Evolutionary conservation across 2,113 vertebrate species (phyloP).

Genomic region (Caloenas nicobarica): DNA sequence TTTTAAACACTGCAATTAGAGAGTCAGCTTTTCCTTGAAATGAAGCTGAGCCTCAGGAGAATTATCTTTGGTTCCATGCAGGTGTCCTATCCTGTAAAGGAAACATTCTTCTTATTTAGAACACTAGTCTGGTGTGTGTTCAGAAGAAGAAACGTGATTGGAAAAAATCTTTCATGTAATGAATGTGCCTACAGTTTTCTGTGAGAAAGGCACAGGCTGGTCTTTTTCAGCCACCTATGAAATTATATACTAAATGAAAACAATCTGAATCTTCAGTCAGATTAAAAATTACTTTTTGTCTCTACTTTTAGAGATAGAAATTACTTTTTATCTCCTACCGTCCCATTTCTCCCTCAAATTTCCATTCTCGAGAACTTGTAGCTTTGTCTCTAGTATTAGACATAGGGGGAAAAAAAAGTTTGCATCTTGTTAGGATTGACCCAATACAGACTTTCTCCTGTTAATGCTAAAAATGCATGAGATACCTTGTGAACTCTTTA

Average conservation of each 20-base stretch:
- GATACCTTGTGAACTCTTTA: background rate
- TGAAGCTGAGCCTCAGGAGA: background rate
- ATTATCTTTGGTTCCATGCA: background rate
- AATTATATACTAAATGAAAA: background rate
- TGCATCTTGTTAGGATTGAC: background rate
- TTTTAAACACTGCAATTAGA: background rate
- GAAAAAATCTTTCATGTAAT: background rate
- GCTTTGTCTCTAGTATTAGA: background rate
- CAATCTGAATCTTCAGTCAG: background rate
- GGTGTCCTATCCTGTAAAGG: background rate
- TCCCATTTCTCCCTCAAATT: background rate
- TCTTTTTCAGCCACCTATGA: background rate
- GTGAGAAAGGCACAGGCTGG: background rate
- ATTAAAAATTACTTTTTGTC: background rate
- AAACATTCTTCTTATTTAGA: background rate
- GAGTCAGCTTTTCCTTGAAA: background rate
- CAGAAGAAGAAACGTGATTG: background rate
- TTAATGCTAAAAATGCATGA: background rate
- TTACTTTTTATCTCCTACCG: background rate
- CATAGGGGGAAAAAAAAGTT: background rate
- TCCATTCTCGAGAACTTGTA: background rate
- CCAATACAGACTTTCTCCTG: background rate
- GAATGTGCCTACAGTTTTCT: background rate
- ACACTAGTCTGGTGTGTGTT: background rate
- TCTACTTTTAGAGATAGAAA: background rate